phyloP scores from a whole-genome alignment of 1,140 invertebrate genomes.

The Lepidostoma basale region DNA sequence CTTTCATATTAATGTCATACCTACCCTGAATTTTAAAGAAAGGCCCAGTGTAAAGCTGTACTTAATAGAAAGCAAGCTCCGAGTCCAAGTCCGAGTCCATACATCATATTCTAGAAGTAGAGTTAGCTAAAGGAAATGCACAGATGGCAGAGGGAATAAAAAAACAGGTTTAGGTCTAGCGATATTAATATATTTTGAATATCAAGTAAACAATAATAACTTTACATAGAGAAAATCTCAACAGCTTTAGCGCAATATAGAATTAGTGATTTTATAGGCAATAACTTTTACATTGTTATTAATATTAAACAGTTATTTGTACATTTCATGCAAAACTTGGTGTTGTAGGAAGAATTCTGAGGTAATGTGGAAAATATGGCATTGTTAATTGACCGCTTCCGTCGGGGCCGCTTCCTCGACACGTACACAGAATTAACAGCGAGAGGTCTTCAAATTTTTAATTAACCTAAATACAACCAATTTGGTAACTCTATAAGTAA shows the following conservation, averaged over 20 bases:
- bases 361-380: conserved; percentile 35
- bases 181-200: conserved; percentile 39
- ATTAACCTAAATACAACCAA: conserved; percentile 31
- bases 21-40: too few species aligned
- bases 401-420: conserved; percentile 6
- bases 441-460: conserved; percentile 17
- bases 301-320: conserved; percentile 35
- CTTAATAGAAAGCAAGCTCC: too few species aligned
- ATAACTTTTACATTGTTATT: conserved; percentile 17
- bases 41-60: too few species aligned
- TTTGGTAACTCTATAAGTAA: conserved; percentile 28
- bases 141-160: not conserved
- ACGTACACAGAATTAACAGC: conserved; percentile 1
- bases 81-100: too few species aligned
- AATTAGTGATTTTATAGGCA: conserved; percentile 17
- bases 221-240: conserved; percentile 33
- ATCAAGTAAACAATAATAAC: conserved; percentile 34
- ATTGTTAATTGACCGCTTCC: conserved; percentile 29
- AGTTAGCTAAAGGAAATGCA: not conserved
- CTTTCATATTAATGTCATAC: too few species aligned
- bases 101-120: too few species aligned
- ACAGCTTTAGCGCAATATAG: conserved; percentile 28
- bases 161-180: conserved; percentile 17
- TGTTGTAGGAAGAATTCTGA: conserved; percentile 32
- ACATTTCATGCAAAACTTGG: conserved; percentile 32